Conservation (phyloP, 2,888 invertebrate genomes). For the Lepidochrysops patricia region DNA sequence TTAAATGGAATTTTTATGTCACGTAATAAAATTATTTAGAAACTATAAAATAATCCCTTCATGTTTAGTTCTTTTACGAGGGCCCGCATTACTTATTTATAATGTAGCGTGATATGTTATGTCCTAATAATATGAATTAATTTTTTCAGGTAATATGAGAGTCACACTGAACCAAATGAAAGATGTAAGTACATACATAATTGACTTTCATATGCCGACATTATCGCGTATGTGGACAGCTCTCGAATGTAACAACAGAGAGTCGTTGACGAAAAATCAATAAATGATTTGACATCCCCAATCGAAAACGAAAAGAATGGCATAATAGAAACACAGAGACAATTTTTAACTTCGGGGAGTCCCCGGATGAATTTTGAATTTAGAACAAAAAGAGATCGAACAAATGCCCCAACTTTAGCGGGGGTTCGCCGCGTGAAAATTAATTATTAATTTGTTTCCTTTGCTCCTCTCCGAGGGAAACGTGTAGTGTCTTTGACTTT, state of each 20-base stretch:
- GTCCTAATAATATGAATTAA: slow-evolving; percentile 16
- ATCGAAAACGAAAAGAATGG: slow-evolving; percentile 31
- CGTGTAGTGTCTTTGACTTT: slow-evolving; percentile 47
- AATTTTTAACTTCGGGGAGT: slow-evolving; percentile 55
- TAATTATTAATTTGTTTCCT: slow-evolving; percentile 69
- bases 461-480: slow-evolving; percentile 47
- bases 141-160: slow-evolving; percentile 45
- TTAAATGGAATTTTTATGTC: slow-evolving; percentile 23
- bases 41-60: slow-evolving; percentile 47
- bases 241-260: slow-evolving; percentile 27
- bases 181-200: slow-evolving; percentile 5
- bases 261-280: slow-evolving; percentile 28
- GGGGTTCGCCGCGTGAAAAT: slow-evolving; percentile 57
- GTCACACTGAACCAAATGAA: slow-evolving; percentile 19
- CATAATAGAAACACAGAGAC: slow-evolving; percentile 37
- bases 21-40: slow-evolving; percentile 39
- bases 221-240: not conserved
- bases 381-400: slow-evolving; percentile 58
- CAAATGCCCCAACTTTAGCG: slow-evolving; percentile 49
- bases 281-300: slow-evolving; percentile 19
- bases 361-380: slow-evolving; percentile 56
- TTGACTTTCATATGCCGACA: not conserved
- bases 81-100: slow-evolving; percentile 43
- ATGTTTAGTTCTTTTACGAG: slow-evolving; percentile 48
- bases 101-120: not conserved